Evolutionary conservation across 2,797 vertebrate genomes (phyloP).

Genomic region (Brachymystax lenok): DNA sequence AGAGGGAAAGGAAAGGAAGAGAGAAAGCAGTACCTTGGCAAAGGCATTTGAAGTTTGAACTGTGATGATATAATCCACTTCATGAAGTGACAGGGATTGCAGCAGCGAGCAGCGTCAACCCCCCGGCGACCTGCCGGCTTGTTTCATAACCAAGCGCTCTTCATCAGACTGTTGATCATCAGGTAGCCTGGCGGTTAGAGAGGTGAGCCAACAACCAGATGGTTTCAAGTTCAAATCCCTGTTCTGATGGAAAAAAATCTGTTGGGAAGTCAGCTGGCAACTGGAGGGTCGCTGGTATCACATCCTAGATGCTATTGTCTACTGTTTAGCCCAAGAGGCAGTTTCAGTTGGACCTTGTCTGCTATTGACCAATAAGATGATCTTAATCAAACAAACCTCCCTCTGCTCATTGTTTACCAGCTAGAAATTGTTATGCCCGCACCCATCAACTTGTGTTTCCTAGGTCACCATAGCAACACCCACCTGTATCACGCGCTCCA

Average conservation of each 20-base stretch:
- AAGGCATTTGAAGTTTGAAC: conserved; percentile 73
- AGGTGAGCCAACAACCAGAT: too few species aligned
- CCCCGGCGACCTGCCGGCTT: conserved; percentile 52
- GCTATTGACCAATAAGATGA: too few species aligned
- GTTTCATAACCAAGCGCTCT: conserved; percentile 59
- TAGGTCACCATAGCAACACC: not conserved
- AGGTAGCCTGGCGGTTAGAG: too few species aligned
- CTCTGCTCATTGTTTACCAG: conserved; percentile 25
- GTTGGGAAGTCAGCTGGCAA: too few species aligned
- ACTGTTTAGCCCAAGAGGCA: too few species aligned
- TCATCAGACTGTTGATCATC: conserved; percentile 49
- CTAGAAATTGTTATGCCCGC: not conserved
- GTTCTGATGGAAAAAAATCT: too few species aligned
- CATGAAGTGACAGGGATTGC: conserved; percentile 65
- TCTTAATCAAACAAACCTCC: conserved; percentile 32
- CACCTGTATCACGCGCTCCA: too few species aligned
- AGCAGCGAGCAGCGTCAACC: conserved; percentile 2
- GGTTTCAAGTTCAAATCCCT: too few species aligned
- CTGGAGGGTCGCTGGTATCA: too few species aligned
- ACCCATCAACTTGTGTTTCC: not conserved
- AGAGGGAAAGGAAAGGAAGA: too few species aligned
- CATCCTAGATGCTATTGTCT: too few species aligned
- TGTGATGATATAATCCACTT: conserved; percentile 79
- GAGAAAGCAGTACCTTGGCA: conserved; percentile 66
- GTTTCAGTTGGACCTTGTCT: too few species aligned